Percentiles rank a stretch among this genome's conserved stretches.
These are phyloP conservation scores for Idaea biselata DNA, from an alignment of 2,888 invertebrate species.

Conservation along the genomic window DNA sequence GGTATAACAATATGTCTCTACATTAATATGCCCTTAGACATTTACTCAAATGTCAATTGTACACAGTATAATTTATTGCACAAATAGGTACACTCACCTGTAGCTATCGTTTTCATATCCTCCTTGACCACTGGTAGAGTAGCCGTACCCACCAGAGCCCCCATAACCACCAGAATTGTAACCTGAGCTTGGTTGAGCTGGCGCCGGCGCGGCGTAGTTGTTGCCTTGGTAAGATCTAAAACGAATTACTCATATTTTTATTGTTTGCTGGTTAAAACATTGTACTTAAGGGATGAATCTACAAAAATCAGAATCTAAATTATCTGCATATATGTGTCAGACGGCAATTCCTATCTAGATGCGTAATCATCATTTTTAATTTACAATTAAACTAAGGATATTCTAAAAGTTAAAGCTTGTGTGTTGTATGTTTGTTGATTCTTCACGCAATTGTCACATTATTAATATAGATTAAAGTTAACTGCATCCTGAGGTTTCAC, in stretches of 20 bases:
- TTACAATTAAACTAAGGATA: neutral
- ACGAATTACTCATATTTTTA: neutral
- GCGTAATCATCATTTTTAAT: constrained; percentile 37
- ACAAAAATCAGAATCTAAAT: constrained; percentile 49
- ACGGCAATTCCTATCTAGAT: constrained; percentile 76
- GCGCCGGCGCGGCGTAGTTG: constrained; percentile 56
- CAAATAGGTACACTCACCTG: constrained; percentile 57
- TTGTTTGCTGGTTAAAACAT: neutral
- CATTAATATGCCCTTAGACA: no score
- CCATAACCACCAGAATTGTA: constrained; percentile 60
- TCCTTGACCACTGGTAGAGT: constrained; percentile 60
- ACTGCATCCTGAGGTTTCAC: no score
- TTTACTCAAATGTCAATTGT: neutral
- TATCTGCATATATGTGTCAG: constrained; percentile 73
- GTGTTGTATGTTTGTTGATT: no score
- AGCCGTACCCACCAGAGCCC: constrained; percentile 60
- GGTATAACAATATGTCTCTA: no score
- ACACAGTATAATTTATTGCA: neutral
- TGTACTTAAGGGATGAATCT: neutral
- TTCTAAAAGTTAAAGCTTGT: no score
- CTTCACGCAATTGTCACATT: no score
- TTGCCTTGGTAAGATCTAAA: constrained; percentile 51
- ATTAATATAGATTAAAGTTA: no score
- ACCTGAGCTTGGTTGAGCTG: constrained; percentile 48
- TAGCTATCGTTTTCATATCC: constrained; percentile 67